phyloP scores from a whole-genome alignment of 2,888 invertebrate genomes.

The Dryocosmus kuriphilus region DNA sequence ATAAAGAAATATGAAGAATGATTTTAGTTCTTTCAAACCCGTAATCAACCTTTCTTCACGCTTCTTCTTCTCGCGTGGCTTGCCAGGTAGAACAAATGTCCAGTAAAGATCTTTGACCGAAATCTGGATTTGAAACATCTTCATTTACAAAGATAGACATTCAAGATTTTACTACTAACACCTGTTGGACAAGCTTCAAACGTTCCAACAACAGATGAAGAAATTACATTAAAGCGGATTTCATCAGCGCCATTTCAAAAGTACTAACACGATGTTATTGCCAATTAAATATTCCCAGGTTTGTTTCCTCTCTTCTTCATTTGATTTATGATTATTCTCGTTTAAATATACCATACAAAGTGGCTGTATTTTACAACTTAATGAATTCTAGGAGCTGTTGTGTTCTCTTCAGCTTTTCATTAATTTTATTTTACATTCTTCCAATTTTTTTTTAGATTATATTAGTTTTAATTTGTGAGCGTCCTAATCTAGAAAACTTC shows the following conservation, averaged over 20 bases:
- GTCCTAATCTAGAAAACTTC: too few relatives aligned
- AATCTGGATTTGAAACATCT: constrained; percentile 23
- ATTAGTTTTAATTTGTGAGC: too few relatives aligned
- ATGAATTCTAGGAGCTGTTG: not conserved
- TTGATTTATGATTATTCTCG: not conserved
- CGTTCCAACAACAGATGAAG: constrained; percentile 22
- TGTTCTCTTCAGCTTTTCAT: not conserved
- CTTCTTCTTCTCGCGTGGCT: constrained; percentile 9
- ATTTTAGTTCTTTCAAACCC: not conserved
- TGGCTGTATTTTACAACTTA: constrained; percentile 1
- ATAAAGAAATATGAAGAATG: not conserved
- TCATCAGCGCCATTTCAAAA: constrained; percentile 18
- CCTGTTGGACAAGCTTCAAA: not conserved
- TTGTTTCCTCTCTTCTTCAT: not conserved
- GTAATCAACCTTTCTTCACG: not conserved
- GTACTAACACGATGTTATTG: constrained; percentile 14
- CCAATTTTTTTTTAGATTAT: too few relatives aligned
- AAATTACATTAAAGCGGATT: constrained; percentile 8
- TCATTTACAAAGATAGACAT: constrained; percentile 28
- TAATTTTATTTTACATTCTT: not conserved
- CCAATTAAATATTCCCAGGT: constrained; percentile 4
- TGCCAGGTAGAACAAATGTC: constrained; percentile 7
- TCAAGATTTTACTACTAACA: constrained; percentile 11
- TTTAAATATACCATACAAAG: not conserved
- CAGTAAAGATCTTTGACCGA: constrained; percentile 16